Evolutionary conservation across 2,797 vertebrate species (phyloP), one percentile per base, ranked within the genome.

Genomic region (Amblyopsis hoosieri): DNA sequence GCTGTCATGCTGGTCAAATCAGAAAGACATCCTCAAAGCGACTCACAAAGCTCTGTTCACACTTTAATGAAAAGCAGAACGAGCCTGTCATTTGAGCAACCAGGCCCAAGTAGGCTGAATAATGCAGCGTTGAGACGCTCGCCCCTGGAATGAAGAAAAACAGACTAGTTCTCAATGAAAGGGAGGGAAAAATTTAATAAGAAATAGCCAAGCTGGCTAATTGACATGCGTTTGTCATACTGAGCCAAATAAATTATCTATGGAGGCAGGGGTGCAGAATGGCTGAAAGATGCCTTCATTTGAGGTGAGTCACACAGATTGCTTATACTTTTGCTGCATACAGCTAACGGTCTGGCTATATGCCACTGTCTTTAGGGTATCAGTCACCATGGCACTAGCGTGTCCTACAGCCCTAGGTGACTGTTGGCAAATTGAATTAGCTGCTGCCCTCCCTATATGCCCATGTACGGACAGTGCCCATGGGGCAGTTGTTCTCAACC

Each of bases 161-260:
- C 78, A 71, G 2, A 69, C 81, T 87, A 84, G 64, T 86, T 78
- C 57, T 80, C 63, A 66, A 79, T 76, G 69, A 74, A 79, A 54
- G 47, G 12, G n/a, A 2, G 10, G 6, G 69, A 71, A 81, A 83
- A 82, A 13, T 80, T 2, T 23, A 23, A 23, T 23, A 23, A 23
- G 19, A 23, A 85, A 86, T 70, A 70, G 12, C 23, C 53, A 74
- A 79, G 61, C 69, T 76, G 68, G 71, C 85, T 90, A 89, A 91
- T 90, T 91, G 88, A 87, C 85, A 86, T 85, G 84, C 75, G 67
- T 82, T 87, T 85, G 33, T 86, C 86, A 89, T 77, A 80, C 85
- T 81, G 89, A 57, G 86, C 81, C 64, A 74, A 90, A 89, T 91
- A 64, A 89, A 90, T 87, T 80, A 91, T 89, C 83, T 71, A 91